A percentile compares a stretch with the other conserved stretches of the same genome.
phyloP scores from a whole-genome alignment of 2,888 invertebrate genomes.

The Eremobia ochroleuca region DNA sequence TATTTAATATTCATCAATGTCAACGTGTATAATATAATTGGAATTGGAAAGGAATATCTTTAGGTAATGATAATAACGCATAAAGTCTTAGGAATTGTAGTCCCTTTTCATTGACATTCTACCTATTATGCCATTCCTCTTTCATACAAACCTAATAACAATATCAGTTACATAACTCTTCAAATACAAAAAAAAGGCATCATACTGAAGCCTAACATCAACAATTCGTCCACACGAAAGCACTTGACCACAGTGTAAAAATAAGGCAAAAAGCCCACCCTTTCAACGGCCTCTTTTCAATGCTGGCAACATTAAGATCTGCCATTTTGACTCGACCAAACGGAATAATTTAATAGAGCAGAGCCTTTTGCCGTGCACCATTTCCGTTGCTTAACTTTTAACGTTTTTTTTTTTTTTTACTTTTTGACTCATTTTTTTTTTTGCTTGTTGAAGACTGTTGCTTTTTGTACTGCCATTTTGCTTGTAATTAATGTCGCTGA shows the following conservation, averaged over 20 bases:
- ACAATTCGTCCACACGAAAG: slow-evolving; percentile 57
- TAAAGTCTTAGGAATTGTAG: too few relatives aligned
- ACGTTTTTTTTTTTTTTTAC: slow-evolving; percentile 66
- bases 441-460: slow-evolving; percentile 25
- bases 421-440: slow-evolving; percentile 57
- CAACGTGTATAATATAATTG: too few relatives aligned
- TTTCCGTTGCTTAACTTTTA: slow-evolving; percentile 75
- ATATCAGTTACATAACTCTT: slow-evolving; percentile 29
- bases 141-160: not conserved
- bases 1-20: too few relatives aligned
- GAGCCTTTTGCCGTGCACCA: slow-evolving; percentile 78
- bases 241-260: slow-evolving; percentile 65
- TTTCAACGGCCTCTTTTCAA: slow-evolving; percentile 78
- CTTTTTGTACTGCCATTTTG: slow-evolving; percentile 36
- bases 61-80: not conserved
- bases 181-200: slow-evolving; percentile 21
- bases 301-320: slow-evolving; percentile 83
- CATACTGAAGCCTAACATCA: slow-evolving; percentile 35
- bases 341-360: slow-evolving; percentile 89
- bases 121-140: not conserved
- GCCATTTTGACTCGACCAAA: slow-evolving; percentile 84
- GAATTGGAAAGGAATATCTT: not conserved
- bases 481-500: slow-evolving; percentile 45
- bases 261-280: slow-evolving; percentile 70
- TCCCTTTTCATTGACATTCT: not conserved